These are phyloP conservation scores for Anthoptus insignis DNA, from an alignment of 2,888 invertebrate genomes.

Conservation along the genomic window DNA sequence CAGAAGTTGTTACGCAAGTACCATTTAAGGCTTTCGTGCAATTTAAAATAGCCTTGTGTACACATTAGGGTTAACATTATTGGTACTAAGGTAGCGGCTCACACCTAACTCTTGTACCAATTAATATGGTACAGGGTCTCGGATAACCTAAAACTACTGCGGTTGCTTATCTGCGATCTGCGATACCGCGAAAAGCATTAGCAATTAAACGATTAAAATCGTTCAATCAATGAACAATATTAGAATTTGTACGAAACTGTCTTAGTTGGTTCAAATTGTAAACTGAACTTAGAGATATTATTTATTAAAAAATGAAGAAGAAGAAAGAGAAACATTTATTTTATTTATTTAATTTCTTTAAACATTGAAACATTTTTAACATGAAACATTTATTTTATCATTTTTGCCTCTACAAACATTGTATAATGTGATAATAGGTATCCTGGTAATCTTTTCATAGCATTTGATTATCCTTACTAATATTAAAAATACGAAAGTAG, in stretches of 20 bases:
- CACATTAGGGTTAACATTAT: constrained; percentile 12
- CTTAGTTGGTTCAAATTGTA: constrained; percentile 4
- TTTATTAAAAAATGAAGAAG: no score
- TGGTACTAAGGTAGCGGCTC: constrained; percentile 41
- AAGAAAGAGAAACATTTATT: no score
- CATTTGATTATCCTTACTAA: no score
- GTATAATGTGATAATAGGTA: no score
- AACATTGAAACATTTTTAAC: no score
- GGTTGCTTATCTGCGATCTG: constrained; percentile 29
- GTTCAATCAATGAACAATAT: constrained; percentile 48
- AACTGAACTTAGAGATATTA: no score
- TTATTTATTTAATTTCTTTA: no score
- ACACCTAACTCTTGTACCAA: constrained; percentile 66
- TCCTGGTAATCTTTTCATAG: no score
- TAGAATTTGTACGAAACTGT: constrained; percentile 21
- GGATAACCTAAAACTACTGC: constrained; percentile 43
- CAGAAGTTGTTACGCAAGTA: constrained; percentile 9
- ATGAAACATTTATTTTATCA: no score
- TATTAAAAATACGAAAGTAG: no score
- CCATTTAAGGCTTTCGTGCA: constrained; percentile 11
- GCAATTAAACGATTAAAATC: constrained; percentile 65
- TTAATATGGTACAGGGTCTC: constrained; percentile 62
- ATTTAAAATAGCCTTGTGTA: constrained; percentile 23
- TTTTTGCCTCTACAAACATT: no score
- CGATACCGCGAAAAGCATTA: constrained; percentile 53